Base-by-base conservation (phyloP, 2,888 invertebrate genomes). In the Argyresthia goedartella region DNA sequence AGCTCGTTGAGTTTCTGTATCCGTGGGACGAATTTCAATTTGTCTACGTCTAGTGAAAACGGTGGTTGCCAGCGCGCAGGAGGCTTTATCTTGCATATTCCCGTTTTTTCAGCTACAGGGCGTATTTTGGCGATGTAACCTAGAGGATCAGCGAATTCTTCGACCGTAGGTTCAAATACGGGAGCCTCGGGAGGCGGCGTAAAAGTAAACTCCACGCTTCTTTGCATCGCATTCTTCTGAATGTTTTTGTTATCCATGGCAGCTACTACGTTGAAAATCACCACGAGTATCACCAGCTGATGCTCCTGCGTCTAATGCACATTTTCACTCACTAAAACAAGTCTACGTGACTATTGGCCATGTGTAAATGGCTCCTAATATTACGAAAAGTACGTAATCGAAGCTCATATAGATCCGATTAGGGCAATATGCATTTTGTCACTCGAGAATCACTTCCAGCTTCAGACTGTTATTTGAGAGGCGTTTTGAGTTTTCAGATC, bases 41-140 rank as follows among this genome's bases (percentile, higher is more conserved):
- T 87, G 65, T 92, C 91, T 52, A 92, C 90, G 78, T 94, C 91
- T 60, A 94, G 89, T 46, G 92, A 92, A 88, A 94, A 94, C 50
- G 93, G 93, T 60, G 93, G 93, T 66, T 92, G 91, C 92, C 93
- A 94, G 59, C 90, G 88, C 67, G 89, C 74, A 52, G 93, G 93
- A 52, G 93, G 93, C 63, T 89, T 90, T 64, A 94, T 93, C 87
- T 92, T 93, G 69, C 93, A 92, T 57, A 94, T 92, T 56, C 93
- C 93, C 55, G 89, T 89, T 73, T 90, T 89, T 71, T 92, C 91
- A 10, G 92, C 93, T 49, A 91, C 88, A 15, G 91, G 91, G 52
- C 91, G 87, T 59, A 94, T 93, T 81, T 92, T 92, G 42, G 89
- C 90, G 53, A 94, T 91, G 69, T 92, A 93, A 54, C 88, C 90